Base-by-base conservation (phyloP, 2,113 vertebrate species). In the Synchiropus splendidus region DNA sequence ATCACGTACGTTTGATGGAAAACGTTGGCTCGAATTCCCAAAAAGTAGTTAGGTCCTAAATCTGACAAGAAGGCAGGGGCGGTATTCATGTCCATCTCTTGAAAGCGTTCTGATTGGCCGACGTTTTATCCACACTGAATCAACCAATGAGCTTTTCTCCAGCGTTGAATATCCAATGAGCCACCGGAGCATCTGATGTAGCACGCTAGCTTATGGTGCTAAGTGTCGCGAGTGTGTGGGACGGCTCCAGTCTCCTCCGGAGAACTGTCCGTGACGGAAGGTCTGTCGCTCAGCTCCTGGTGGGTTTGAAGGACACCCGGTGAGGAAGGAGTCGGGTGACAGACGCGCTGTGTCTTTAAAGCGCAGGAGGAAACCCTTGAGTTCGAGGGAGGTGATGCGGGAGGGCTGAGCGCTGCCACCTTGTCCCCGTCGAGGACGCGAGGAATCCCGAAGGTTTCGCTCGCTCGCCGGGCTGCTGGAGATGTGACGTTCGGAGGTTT, bases 231-330 rank as follows among this genome's bases (percentile, higher is more conserved):
- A 4, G 21, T 2, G 18, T 34, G 17, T 10, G n/a, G n/a, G n/a
- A n/a, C n/a, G n/a, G n/a, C n/a, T n/a, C n/a, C 34, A 17, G 31
- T 12, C 31, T 10, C 3, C 3, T 6, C 30, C 6, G 42, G 42
- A 45, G 9, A 5, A 16, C 63, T 32, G 39, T 45, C 45, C 51
- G 44, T 56, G 48, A 35, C 70, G 64, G 72, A 74, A 72, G 48
- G 59, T 30, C 9, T 8, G 12, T 13, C 4, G 12, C n/a, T 16
- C 42, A 1, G 35, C 45, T 6, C 37, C 43, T 31, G 32, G 21
- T 32, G 9, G 64, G 27, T 72, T 45, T 77, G 74, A 77, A 79
- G 74, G 76, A 40, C 76, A 70, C 49, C 16, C 10, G 27, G 47
- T 34, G 21, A 33, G 31, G 18, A 3, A 17, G 3, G 12, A 14